Conservation (phyloP, 2,113 vertebrate genomes). For the Cephalopterus ornatus region DNA sequence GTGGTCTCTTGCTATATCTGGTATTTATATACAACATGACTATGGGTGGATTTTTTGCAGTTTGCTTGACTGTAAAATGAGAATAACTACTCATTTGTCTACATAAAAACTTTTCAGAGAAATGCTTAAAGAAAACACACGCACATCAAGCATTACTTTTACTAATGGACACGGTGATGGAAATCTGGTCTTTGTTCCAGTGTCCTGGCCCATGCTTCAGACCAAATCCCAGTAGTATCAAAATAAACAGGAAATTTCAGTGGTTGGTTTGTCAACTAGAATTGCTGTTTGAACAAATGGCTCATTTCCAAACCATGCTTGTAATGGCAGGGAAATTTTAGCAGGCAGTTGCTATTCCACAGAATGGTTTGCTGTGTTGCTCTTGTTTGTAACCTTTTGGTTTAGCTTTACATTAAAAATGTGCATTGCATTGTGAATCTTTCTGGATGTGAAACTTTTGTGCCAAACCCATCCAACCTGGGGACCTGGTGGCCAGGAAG, state of each 20-base stretch:
- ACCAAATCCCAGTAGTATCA: background rate
- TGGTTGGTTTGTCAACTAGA: background rate
- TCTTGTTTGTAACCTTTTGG: background rate
- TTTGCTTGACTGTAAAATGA: background rate
- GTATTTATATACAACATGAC: background rate
- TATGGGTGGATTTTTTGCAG: background rate
- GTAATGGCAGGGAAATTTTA: background rate
- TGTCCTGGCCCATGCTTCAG: background rate
- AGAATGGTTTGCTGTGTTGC: background rate
- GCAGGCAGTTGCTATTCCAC: background rate
- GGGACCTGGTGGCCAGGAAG: background rate
- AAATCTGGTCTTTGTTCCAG: background rate
- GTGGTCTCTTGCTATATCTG: background rate
- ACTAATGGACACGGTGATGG: rapidly evolving
- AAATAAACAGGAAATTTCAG: background rate
- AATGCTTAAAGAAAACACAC: background rate
- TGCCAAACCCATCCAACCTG: background rate
- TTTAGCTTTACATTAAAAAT: background rate
- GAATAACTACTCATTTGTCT: background rate
- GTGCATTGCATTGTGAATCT: background rate
- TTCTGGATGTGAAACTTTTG: background rate
- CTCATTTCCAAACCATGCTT: background rate
- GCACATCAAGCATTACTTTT: background rate
- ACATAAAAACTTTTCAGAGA: background rate
- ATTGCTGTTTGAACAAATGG: background rate